Evolutionary conservation across 2,113 vertebrate genomes (phyloP).

Genomic region (Probosciger aterrimus): DNA sequence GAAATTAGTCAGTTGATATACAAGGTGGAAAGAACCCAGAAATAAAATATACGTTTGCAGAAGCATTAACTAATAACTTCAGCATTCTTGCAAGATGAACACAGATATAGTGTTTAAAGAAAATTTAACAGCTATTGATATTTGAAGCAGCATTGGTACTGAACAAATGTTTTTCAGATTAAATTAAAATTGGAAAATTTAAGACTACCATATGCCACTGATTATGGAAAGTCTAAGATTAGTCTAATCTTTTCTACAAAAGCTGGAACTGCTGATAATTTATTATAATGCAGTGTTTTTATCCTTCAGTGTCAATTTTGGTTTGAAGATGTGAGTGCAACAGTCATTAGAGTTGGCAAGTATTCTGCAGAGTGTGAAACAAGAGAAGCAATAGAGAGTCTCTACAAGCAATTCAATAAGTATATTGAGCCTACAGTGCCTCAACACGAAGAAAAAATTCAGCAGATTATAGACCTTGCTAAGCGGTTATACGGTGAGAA

Average conservation of each 20-base stretch:
- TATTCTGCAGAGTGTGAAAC: constrained; percentile 86
- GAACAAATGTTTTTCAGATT: not conserved
- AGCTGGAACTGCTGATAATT: not conserved
- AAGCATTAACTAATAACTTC: not conserved
- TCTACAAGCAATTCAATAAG: constrained; percentile 88
- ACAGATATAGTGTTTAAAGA: not conserved
- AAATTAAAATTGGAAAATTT: not conserved
- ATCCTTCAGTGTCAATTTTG: constrained; percentile 84
- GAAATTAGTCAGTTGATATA: not conserved
- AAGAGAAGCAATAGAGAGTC: constrained; percentile 79
- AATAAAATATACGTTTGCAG: not conserved
- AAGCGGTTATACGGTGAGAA: constrained; percentile 81
- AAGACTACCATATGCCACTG: not conserved
- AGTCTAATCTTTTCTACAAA: not conserved
- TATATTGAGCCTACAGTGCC: constrained; percentile 84
- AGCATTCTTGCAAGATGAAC: not conserved
- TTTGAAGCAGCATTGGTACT: not conserved
- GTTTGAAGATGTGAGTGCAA: constrained; percentile 87
- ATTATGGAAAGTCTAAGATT: not conserved
- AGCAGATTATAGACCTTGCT: constrained; percentile 81
- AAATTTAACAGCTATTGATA: not conserved
- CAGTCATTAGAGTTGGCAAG: constrained; percentile 83
- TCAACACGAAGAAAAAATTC: constrained; percentile 87
- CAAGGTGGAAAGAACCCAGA: not conserved
- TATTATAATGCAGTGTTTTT: not conserved